A percentile compares a stretch with the other conserved stretches of the same genome.
Evolutionary conservation across 2,113 vertebrate species (phyloP).

Genomic region (Myodes glareolus): DNA sequence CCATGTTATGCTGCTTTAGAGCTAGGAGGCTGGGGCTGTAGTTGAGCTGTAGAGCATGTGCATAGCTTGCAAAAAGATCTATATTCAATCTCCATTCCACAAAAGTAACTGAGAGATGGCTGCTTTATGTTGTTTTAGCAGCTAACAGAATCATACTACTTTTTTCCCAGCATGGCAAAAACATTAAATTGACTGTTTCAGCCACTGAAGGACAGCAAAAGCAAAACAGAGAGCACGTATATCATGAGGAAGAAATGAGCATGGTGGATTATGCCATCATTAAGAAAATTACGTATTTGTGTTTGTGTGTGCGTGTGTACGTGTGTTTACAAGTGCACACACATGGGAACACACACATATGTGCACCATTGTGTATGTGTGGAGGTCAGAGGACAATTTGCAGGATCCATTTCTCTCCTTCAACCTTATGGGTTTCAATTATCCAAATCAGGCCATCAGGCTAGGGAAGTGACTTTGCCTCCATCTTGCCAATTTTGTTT

Average conservation of each 20-base stretch:
- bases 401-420: neutral
- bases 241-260: slow-evolving; percentile 19
- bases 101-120: neutral
- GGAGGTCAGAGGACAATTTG: neutral
- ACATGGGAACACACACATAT: neutral
- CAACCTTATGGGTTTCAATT: neutral
- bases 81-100: neutral
- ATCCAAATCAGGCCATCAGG: neutral
- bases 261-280: neutral
- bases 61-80: neutral
- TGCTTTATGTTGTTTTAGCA: slow-evolving; percentile 20
- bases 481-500: neutral
- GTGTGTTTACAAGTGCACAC: neutral
- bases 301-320: neutral
- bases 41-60: neutral
- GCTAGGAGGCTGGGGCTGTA: neutral
- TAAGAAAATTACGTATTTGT: neutral
- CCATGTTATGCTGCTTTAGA: neutral
- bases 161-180: neutral
- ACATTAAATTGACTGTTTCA: neutral
- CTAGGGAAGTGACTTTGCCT: neutral
- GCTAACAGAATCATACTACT: neutral
- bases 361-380: neutral
- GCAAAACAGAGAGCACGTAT: neutral
- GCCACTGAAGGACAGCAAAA: slow-evolving; percentile 29